Base-by-base conservation (phyloP, 2,888 invertebrate species). In the Xylophagus ater region DNA sequence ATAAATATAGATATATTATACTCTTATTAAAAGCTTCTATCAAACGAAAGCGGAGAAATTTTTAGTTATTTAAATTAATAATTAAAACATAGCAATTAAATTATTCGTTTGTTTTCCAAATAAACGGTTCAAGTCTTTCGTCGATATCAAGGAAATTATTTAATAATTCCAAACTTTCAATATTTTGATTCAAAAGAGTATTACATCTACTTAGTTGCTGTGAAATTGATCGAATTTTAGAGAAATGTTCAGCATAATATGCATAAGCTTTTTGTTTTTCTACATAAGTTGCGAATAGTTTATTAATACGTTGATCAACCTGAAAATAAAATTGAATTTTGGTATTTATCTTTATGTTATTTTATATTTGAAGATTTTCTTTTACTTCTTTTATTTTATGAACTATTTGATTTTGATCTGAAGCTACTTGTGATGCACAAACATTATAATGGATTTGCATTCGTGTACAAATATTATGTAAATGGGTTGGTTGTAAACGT, bases 231-330 rank as follows among this genome's bases (percentile, higher is more conserved):
- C 82, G 78, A 0, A 89, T 82, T 51, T 86, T 78, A 23, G 81
- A 75, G 43, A 94, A 71, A 35, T 88, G 76, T 54, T 94, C 93
- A 0, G 87, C 84, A 62, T 87, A 82, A 6, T 84, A 79, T 2
- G 86, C 81, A 62, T 84, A 90, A 14, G 74, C 75, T 50, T 85
- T 81, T 59, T 93, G 92, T 51, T 79, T 74, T 36, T 93, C 92
- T 2, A 78, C 76, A 53, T 85, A 74, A 3, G 71, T 61, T 5
- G 71, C 68, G 51, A 85, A 74, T 3, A 90, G 65, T 29, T 76
- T 78, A 0, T 71, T 70, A 25, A 89, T 71, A 30, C 83, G 82
- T 9, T 70, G 66, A 54, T 90, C 89, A 7, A 77, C 70, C 82
- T 34, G 26, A 36, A 20, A 33, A 34, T 2, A 3, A 3, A 31